Evolutionary conservation across 2,113 vertebrate species (phyloP), one percentile per base, ranked within the genome.

Genomic region (Phalacrocorax brasilianus): DNA sequence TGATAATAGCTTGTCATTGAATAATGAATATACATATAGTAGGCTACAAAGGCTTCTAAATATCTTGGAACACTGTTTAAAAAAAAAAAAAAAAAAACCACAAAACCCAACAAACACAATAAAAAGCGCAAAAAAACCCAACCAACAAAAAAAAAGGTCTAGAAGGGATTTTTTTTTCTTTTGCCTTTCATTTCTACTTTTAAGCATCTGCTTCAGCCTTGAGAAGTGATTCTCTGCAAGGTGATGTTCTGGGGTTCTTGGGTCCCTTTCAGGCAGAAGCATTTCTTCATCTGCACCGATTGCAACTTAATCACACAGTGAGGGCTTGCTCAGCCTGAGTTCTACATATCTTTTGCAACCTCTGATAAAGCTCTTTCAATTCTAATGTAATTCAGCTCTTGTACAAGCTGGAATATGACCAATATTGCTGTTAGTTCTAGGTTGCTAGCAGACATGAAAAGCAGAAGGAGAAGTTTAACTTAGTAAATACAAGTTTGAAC

Each of bases 101-200:
- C 13, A 24, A 49, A 65, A 16, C 14, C 8, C 35, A 61, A 23
- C 8, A 35, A 35, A 14, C 33, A 58, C 20, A 63, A 40, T 3
- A 65, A 55, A 47, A 1, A 9, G 6, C 15, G n/a, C 11, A 22
- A 11, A 16, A 4, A n/a, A 24, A 28, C 38, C 27, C 14, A 38
- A 38, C 0, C 2, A 66, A 10, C 14, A 1, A 40, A 47, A 87
- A 53, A 47, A 9, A 6, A 50, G 6, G 0, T 44, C 9, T 61
- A 1, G 6, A 63, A 63, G 19, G 16, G 42, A 9, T 30, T 47
- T 38, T 40, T 40, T 12, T 49, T 30, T 11, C 5, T 70, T 8
- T 17, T 84, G 7, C 6, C 32, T 78, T 90, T 55, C 8, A 26
- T 49, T 77, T 94, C 56, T 65, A 5, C 16, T 66, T 68, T 35